Evolutionary conservation across 2,888 invertebrate species (phyloP).

Genomic region (Seira musarum): DNA sequence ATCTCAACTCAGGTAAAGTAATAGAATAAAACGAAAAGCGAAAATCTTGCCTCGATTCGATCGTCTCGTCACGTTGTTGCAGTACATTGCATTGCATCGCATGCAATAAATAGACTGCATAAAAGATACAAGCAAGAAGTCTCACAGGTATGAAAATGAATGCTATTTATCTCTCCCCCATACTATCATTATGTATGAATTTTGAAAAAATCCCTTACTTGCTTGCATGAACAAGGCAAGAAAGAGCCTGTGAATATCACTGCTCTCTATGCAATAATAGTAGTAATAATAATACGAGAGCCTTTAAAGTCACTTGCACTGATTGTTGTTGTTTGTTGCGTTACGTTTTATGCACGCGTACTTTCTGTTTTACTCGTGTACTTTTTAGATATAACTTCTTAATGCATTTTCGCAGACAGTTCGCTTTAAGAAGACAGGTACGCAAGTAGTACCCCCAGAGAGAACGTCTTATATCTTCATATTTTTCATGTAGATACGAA

Average conservation of each 20-base stretch:
- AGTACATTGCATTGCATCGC: neutral
- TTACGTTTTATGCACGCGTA: slow-evolving; percentile 5
- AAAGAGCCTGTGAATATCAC: slow-evolving; percentile 5
- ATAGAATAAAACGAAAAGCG: no score
- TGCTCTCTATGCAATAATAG: neutral
- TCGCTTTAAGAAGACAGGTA: slow-evolving; percentile 23
- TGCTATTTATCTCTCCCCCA: neutral
- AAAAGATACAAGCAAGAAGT: neutral
- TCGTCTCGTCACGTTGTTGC: neutral
- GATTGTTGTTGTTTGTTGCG: slow-evolving; percentile 30
- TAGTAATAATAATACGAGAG: slow-evolving; percentile 18
- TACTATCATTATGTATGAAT: neutral
- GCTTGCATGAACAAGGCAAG: neutral
- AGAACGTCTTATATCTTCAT: neutral
- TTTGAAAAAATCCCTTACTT: neutral
- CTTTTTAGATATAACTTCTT: neutral
- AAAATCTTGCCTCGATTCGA: neutral
- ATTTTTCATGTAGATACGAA: neutral
- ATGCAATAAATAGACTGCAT: neutral
- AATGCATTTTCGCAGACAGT: slow-evolving; percentile 36
- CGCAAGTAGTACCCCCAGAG: slow-evolving; percentile 1
- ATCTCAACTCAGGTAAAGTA: neutral
- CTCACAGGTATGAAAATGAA: neutral
- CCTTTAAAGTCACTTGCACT: slow-evolving; percentile 31
- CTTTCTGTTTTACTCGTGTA: slow-evolving; percentile 34